Evolutionary conservation across 2,113 vertebrate species (phyloP).

Genomic region (Cyanoderma ruficeps): DNA sequence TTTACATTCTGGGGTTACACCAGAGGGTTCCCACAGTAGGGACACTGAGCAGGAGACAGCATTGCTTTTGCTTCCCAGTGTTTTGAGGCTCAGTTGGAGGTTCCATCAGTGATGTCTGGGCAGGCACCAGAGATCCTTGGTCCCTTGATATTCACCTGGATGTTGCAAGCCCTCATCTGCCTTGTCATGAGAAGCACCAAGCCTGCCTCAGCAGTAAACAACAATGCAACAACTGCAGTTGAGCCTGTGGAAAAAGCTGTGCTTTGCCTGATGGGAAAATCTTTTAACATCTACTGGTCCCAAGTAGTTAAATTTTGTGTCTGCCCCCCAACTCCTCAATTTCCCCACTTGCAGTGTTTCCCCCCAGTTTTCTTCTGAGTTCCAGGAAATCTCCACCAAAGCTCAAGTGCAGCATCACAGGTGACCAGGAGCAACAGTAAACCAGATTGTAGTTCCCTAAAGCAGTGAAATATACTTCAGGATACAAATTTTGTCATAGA

Average conservation of each 20-base stretch:
- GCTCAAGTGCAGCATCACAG: background rate
- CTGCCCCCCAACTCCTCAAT: background rate
- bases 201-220: background rate
- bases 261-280: background rate
- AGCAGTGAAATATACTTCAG: background rate
- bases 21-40: background rate
- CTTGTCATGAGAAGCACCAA: background rate
- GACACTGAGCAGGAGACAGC: background rate
- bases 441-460: background rate
- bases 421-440: background rate
- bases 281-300: background rate
- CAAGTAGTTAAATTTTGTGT: background rate
- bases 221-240: background rate
- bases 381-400: background rate
- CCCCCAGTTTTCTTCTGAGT: background rate
- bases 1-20: background rate
- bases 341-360: background rate
- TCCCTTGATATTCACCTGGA: background rate
- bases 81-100: background rate
- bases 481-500: background rate
- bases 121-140: background rate
- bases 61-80: background rate
- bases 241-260: background rate
- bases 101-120: background rate
- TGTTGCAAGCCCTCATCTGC: background rate